Evolutionary conservation across 2,888 invertebrate species (phyloP), one percentile per base, ranked within the genome.

Genomic region (Drosophila cognata): DNA sequence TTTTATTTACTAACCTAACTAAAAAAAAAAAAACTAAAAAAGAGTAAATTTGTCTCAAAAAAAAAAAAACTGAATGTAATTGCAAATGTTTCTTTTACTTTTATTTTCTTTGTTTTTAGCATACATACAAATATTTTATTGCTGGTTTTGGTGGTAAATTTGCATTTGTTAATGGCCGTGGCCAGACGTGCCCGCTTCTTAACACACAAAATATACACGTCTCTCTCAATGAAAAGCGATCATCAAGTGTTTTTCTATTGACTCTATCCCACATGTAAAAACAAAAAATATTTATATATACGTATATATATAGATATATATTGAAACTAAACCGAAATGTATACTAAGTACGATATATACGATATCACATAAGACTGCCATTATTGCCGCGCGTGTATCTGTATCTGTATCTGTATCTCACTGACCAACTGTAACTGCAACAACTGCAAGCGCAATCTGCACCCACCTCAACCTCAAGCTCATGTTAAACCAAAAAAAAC

Each of bases 81-180:
- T 80, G 86, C 90, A 89, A 82, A 88, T 77, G 78, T 86, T 91
- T 83, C 78, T 82, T 84, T 79, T 85, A 84, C 72, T 90, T 85
- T 89, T 84, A 75, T 90, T 91, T 91, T 91, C 89, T 91, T 91
- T 91, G 91, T 92, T 91, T 89, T 90, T 91, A 91, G 91, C 92
- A 90, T 91, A 87, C 85, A 91, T 89, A 89, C 81, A 84, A 78
- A 84, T 89, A 90, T 89, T 91, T 90, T 89, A 91, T 92, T 92
- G 91, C 91, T 91, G 91, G 91, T 92, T 91, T 91, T 92, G 92
- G 92, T 91, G 89, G 89, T 90, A 90, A 88, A 82, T 84, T 90
- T 90, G 81, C 90, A 90, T 88, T 78, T 85, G 86, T 88, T 85
- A 81, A 85, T 88, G 88, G 86, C 88, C 87, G 90, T 83, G 92